Evolutionary conservation across 2,113 vertebrate genomes (phyloP).

Genomic region (Ochotona princeps): DNA sequence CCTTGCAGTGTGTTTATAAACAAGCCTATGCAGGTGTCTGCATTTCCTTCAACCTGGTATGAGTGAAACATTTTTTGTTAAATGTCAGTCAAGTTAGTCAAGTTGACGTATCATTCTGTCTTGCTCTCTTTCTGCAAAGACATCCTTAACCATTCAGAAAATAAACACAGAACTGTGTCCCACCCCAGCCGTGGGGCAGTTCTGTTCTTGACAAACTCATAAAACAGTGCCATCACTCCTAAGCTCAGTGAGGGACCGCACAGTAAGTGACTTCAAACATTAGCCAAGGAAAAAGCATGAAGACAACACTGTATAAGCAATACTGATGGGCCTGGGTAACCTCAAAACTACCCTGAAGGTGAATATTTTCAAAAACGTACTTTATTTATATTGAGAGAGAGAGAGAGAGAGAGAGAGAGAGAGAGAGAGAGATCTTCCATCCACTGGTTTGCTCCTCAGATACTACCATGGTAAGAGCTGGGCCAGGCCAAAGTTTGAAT

Average conservation of each 20-base stretch:
- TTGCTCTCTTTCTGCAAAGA: neutral
- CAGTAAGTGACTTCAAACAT: neutral
- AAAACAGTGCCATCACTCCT: neutral
- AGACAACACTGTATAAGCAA: neutral
- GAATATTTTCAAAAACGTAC: neutral
- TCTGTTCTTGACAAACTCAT: neutral
- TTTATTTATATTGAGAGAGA: too few relatives aligned
- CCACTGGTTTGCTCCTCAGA: too few relatives aligned
- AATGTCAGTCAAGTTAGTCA: neutral
- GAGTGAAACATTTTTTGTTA: neutral
- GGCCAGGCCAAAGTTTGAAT: too few relatives aligned
- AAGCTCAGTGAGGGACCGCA: neutral
- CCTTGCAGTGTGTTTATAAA: conserved; percentile 13
- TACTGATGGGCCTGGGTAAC: neutral
- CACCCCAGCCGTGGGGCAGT: too few relatives aligned
- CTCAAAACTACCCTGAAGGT: neutral
- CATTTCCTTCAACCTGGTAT: conserved; percentile 1
- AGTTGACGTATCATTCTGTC: neutral
- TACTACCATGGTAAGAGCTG: too few relatives aligned
- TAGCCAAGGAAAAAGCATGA: neutral
- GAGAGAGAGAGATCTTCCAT: too few relatives aligned
- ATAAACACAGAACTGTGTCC: neutral
- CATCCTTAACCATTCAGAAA: neutral
- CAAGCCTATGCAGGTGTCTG: neutral
- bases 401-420: too few relatives aligned